Evolutionary conservation across 1,140 invertebrate species (phyloP), one percentile per base, ranked within the genome.

Genomic region (Lasaia peninsularis): DNA sequence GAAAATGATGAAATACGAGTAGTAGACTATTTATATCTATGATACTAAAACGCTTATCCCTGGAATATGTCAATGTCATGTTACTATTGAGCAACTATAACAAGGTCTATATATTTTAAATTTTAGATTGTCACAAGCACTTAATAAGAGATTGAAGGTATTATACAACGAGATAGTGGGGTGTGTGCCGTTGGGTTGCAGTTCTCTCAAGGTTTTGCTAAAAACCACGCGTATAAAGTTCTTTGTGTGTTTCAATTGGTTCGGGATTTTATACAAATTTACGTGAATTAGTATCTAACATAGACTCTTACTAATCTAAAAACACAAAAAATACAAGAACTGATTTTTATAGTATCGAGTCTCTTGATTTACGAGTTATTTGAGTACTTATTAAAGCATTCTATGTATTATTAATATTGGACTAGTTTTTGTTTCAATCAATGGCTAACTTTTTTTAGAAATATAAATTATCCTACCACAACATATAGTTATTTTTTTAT

Each of bases 61-160:
- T n/a, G n/a, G n/a, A n/a, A n/a, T n/a, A n/a, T n/a, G n/a, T n/a
- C n/a, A n/a, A n/a, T n/a, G n/a, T n/a, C 24, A 24, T 24, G 4
- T 24, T 5, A 24, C 24, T 24, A 24, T 2, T 5, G 0, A 24
- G 24, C 4, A 24, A 24, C 24, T 24, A 24, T 24, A 24, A 24
- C 24, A 24, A 24, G 24, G 24, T 24, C 7, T 18, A 8, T 7
- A 37, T 40, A n/a, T 40, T 18, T 18, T 3, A 0, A 16, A 40
- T 16, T 40, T 40, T 18, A 40, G 37, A 40, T 40, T 40, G 37
- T 40, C 16, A 16, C 14, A 16, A 40, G 35, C 14, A 40, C 35
- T 40, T 40, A 12, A 35, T 35, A 35, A 35, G n/a, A 35, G 37
- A 40, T 40, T 40, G 12, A 40, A 40, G 37, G 37, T 40, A 40